A percentile compares a stretch with the other conserved stretches of the same genome.
Evolutionary conservation across 30 jellyfish, hydroid and myxozoan genomes (phyloP).

Genomic region (Hydractinia symbiolongicarpus): DNA sequence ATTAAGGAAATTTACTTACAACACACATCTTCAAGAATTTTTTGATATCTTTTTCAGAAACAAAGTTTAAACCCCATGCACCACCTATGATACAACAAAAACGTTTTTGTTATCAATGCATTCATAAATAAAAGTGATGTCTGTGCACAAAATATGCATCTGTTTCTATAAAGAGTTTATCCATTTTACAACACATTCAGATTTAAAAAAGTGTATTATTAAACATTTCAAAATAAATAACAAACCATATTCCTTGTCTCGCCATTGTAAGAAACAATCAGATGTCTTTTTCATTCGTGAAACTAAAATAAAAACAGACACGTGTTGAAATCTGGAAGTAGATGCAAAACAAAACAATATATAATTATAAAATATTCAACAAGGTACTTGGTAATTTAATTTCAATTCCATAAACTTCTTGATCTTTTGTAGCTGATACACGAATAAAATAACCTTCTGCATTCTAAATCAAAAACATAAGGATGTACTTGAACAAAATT

Average conservation of each 20-base stretch:
- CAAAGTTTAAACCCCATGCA: slow-evolving; percentile 97
- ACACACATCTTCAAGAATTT: slow-evolving; percentile 40
- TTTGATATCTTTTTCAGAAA: slow-evolving; percentile 78
- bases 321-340: background rate
- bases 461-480: slow-evolving; percentile 33
- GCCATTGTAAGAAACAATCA: slow-evolving; percentile 93
- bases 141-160: background rate
- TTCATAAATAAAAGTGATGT: background rate
- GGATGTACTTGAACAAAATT: background rate
- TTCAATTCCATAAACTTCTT: slow-evolving; percentile 49
- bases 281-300: slow-evolving; percentile 76
- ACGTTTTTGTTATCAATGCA: background rate
- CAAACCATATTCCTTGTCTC: slow-evolving; percentile 54
- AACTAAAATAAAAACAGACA: slow-evolving; percentile 21
- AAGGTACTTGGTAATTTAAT: slow-evolving; percentile 20
- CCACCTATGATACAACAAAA: slow-evolving; percentile 49
- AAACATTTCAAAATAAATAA: background rate
- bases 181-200: no score
- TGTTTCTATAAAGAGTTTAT: no score
- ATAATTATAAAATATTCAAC: background rate
- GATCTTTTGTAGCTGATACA: slow-evolving; percentile 42
- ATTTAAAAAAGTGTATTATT: no score
- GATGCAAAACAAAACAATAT: background rate
- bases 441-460: slow-evolving; percentile 53
- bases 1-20: slow-evolving; percentile 28